Percentiles rank a stretch among this genome's conserved stretches.
These are phyloP conservation scores for Olivierus martensii DNA, from an alignment of 1,140 invertebrate species.

Conservation along the genomic window DNA sequence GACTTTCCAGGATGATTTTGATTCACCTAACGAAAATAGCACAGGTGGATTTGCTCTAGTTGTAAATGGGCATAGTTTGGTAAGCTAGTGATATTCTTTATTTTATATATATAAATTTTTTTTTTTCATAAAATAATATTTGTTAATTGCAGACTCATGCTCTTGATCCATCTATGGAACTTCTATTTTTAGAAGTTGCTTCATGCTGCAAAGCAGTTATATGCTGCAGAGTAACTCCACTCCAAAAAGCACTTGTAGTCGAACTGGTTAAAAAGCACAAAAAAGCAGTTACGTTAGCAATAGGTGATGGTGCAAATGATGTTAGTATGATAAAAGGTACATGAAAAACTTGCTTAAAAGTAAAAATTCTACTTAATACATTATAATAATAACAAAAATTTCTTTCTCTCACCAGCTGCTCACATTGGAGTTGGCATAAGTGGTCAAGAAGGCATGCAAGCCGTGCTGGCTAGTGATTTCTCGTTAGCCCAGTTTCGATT, in stretches of 20 bases:
- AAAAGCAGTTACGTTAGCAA: conserved; percentile 84
- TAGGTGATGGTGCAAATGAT: conserved; percentile 97
- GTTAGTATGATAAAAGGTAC: conserved; percentile 99
- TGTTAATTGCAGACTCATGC: conserved; percentile 45
- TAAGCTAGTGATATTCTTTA: background rate
- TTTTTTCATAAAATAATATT: background rate
- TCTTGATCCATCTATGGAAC: conserved; percentile 74
- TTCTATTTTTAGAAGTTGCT: conserved; percentile 57
- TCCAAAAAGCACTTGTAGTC: conserved; percentile 96
- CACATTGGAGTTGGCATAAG: conserved; percentile 99
- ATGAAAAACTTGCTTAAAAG: no score
- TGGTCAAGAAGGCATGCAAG: conserved; percentile 96
- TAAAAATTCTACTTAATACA: no score
- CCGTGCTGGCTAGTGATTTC: conserved; percentile 93
- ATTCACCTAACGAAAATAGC: conserved; percentile 24
- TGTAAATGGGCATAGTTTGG: conserved; percentile 93
- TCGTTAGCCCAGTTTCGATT: conserved; percentile 95
- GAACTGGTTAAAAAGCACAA: conserved; percentile 90
- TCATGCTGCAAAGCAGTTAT: conserved; percentile 52
- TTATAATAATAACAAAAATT: background rate
- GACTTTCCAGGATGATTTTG: conserved; percentile 11
- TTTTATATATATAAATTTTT: background rate
- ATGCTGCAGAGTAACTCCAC: conserved; percentile 91
- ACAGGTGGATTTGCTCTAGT: conserved; percentile 78
- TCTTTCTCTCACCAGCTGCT: conserved; percentile 53